Evolutionary conservation across 2,888 invertebrate genomes (phyloP).

Genomic region (Cenopis cana): DNA sequence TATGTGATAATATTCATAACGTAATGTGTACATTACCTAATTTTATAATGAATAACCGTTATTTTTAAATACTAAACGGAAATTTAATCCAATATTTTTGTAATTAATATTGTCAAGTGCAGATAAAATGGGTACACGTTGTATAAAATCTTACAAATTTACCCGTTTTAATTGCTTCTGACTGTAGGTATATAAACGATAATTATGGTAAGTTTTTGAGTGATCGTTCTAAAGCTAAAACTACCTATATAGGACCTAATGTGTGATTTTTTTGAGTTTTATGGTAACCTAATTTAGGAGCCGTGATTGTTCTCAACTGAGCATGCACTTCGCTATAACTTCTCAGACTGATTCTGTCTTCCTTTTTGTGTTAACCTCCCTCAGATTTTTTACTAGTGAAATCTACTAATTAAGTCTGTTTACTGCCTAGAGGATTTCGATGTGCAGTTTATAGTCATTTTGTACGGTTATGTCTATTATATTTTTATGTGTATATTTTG

Average conservation of each 20-base stretch:
- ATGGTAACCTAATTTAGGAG: slow-evolving; percentile 2
- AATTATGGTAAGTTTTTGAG: slow-evolving; percentile 19
- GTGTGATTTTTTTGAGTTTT: slow-evolving; percentile 17
- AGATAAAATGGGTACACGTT: too few relatives aligned
- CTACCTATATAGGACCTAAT: slow-evolving; percentile 24
- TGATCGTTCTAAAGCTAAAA: slow-evolving; percentile 13
- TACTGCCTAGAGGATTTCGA: too few relatives aligned
- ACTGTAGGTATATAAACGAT: not conserved
- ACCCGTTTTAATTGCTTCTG: too few relatives aligned
- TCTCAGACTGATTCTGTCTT: not conserved
- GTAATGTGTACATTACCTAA: slow-evolving; percentile 43
- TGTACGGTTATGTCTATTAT: not conserved
- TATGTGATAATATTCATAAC: slow-evolving; percentile 67
- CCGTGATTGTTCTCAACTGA: not conserved
- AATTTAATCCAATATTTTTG: not conserved
- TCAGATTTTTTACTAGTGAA: too few relatives aligned
- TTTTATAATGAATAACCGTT: slow-evolving; percentile 25
- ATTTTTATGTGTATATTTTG: not conserved
- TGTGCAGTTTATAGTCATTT: not conserved
- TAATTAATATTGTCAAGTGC: not conserved
- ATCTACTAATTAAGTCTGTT: too few relatives aligned
- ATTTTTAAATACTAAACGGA: slow-evolving; percentile 19
- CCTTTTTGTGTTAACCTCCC: not conserved
- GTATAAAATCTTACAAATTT: too few relatives aligned
- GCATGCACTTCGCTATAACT: slow-evolving; percentile 16